Evolutionary conservation across 2,888 invertebrate genomes (phyloP).

Genomic region (Parnassius smintheus): DNA sequence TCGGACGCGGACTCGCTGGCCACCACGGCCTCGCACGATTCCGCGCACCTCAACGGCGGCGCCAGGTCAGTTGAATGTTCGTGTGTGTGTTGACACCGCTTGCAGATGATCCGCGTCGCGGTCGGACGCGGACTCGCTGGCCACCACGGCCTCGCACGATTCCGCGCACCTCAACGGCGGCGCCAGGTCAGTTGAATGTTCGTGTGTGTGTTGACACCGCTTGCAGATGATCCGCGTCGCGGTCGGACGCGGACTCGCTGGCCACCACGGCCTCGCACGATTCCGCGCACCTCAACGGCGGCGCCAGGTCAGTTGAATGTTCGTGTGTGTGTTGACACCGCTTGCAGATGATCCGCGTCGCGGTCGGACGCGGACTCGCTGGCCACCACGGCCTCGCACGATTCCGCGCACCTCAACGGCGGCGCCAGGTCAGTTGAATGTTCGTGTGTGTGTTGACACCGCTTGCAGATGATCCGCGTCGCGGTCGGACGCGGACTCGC

Average conservation of each 20-base stretch:
- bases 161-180: conserved; percentile 69
- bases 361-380: conserved; percentile 91
- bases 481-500: conserved; percentile 90
- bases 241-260: conserved; percentile 91
- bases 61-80: too few species aligned
- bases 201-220: neutral
- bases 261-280: conserved; percentile 90
- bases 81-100: neutral
- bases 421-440: too few species aligned
- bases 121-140: conserved; percentile 91
- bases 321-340: neutral
- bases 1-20: conserved; percentile 92
- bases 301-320: too few species aligned
- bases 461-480: conserved; percentile 68
- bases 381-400: conserved; percentile 89
- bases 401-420: conserved; percentile 74
- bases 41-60: conserved; percentile 68
- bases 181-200: too few species aligned
- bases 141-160: conserved; percentile 89
- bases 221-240: conserved; percentile 73
- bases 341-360: conserved; percentile 67
- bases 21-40: conserved; percentile 88
- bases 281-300: conserved; percentile 68
- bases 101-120: conserved; percentile 77
- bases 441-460: neutral